Conservation (phyloP, 2,797 vertebrate genomes). For the Pampus argenteus region DNA sequence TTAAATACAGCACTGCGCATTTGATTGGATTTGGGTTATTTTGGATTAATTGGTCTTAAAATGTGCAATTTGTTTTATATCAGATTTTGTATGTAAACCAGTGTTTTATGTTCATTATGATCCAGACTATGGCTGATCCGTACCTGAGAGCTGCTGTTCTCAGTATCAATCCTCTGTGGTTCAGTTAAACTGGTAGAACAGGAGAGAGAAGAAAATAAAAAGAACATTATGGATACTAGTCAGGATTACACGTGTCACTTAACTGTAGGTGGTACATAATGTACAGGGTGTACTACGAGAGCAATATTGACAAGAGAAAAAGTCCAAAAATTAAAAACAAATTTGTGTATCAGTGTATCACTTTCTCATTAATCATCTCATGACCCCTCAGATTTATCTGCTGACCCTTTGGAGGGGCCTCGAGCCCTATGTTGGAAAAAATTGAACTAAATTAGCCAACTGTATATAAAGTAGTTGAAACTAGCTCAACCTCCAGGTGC, state of each 20-base stretch:
- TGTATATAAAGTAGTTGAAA: no score
- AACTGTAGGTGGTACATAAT: background rate
- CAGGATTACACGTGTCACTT: background rate
- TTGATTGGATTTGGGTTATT: background rate
- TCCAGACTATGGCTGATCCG: background rate
- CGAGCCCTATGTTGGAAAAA: no score
- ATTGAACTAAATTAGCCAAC: no score
- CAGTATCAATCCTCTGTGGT: constrained; percentile 16
- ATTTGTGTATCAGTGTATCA: no score
- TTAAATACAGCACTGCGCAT: background rate
- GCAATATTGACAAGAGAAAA: background rate
- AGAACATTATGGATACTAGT: constrained; percentile 25
- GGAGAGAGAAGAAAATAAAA: constrained; percentile 31
- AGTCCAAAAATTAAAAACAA: no score
- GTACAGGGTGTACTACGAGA: background rate
- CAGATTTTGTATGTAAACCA: background rate
- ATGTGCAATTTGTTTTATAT: background rate
- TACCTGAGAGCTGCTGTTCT: constrained; percentile 57
- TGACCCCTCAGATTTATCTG: no score
- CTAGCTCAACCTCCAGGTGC: no score
- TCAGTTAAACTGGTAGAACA: constrained; percentile 56
- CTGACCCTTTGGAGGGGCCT: no score
- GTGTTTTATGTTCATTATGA: background rate
- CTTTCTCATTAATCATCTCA: no score
- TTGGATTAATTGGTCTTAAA: background rate